Conservation (phyloP, 2,888 invertebrate species). For the Acrobasis suavella region DNA sequence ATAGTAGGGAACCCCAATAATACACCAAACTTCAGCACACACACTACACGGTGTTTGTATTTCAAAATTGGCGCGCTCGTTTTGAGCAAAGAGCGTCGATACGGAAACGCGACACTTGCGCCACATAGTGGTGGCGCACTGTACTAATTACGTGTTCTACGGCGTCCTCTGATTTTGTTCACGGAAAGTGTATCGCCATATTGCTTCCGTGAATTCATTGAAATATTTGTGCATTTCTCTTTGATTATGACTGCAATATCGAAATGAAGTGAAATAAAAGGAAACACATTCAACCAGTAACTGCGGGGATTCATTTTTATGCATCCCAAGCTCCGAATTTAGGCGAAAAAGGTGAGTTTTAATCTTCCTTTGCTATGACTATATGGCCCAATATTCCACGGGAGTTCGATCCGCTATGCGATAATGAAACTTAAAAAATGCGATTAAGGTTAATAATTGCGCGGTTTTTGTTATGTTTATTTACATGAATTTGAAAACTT, state of each 20-base stretch:
- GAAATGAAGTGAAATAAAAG: constrained; percentile 74
- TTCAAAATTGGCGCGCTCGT: constrained; percentile 12
- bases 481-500: constrained; percentile 82
- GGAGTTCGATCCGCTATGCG: constrained; percentile 83
- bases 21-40: too few species aligned
- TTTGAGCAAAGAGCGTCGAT: constrained; percentile 57
- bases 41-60: constrained; percentile 1
- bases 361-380: constrained; percentile 79
- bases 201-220: constrained; percentile 80
- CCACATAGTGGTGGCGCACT: constrained; percentile 74
- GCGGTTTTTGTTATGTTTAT: constrained; percentile 83
- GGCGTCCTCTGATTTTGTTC: constrained; percentile 82
- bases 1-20: too few species aligned
- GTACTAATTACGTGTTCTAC: constrained; percentile 79
- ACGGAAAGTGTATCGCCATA: constrained; percentile 82
- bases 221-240: constrained; percentile 78
- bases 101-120: constrained; percentile 67
- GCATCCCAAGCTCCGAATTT: constrained; percentile 53
- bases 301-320: constrained; percentile 57
- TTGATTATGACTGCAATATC: constrained; percentile 77
- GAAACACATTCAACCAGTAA: constrained; percentile 58
- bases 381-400: constrained; percentile 84
- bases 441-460: constrained; percentile 84
- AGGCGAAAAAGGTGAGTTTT: constrained; percentile 77
- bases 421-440: constrained; percentile 84